phyloP scores from a whole-genome alignment of 2,888 invertebrate genomes.

The Hirtodrosophila trivittata region DNA sequence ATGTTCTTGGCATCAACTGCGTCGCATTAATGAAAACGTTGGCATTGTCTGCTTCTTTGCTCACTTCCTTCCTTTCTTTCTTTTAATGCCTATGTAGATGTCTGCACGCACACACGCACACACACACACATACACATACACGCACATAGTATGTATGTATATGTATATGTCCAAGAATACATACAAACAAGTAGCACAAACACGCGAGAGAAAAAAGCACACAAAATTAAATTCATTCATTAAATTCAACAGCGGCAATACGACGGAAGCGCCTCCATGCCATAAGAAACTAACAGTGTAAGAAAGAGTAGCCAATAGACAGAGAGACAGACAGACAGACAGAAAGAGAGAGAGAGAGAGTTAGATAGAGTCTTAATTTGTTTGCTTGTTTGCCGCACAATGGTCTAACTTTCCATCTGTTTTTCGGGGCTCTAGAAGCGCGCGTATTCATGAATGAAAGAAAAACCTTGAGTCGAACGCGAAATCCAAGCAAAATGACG shows the following conservation, averaged over 20 bases:
- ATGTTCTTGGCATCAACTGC: slow-evolving; percentile 72
- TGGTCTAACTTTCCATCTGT: slow-evolving; percentile 40
- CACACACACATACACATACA: slow-evolving; percentile 19
- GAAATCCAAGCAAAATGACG: slow-evolving; percentile 27
- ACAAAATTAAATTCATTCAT: slow-evolving; percentile 77
- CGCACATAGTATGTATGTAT: too few relatives aligned
- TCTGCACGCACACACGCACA: neutral
- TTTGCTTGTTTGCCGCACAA: slow-evolving; percentile 36
- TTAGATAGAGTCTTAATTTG: slow-evolving; percentile 34
- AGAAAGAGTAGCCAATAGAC: slow-evolving; percentile 3
- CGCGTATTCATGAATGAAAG: too few relatives aligned
- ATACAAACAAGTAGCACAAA: slow-evolving; percentile 24
- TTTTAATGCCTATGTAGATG: slow-evolving; percentile 43
- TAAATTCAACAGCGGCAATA: slow-evolving; percentile 60
- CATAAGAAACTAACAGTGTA: slow-evolving; percentile 25
- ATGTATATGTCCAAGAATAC: too few relatives aligned
- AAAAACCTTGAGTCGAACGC: too few relatives aligned
- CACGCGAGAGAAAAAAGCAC: slow-evolving; percentile 39
- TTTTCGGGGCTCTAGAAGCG: slow-evolving; percentile 25
- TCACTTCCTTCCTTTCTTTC: slow-evolving; percentile 73
- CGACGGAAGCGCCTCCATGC: slow-evolving; percentile 37
- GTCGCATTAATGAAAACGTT: slow-evolving; percentile 78
- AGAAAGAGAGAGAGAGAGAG: slow-evolving; percentile 10
- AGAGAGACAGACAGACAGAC: neutral
- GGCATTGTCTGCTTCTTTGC: slow-evolving; percentile 75